phyloP scores from a whole-genome alignment of 2,888 invertebrate genomes.

The Platycheirus rosarum region DNA sequence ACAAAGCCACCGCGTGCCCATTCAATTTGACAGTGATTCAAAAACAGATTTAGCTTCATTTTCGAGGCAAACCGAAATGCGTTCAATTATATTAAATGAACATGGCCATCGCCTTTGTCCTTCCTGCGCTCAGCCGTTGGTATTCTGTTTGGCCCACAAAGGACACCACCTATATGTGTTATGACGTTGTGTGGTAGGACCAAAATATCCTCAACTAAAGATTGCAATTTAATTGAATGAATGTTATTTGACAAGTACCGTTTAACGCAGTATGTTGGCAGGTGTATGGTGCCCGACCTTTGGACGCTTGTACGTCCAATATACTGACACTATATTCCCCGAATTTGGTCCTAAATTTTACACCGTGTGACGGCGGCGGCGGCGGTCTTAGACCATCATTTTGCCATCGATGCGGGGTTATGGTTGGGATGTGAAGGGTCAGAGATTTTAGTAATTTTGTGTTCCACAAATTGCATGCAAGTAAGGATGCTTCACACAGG shows the following conservation, averaged over 20 bases:
- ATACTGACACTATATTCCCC: no score
- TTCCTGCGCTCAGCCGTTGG: not conserved
- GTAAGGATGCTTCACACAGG: no score
- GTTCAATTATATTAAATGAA: slow-evolving; percentile 70
- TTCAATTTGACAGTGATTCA: slow-evolving; percentile 73
- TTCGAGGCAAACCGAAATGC: slow-evolving; percentile 70
- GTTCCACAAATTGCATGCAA: no score
- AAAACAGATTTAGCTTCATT: slow-evolving; percentile 72
- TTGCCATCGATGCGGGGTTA: not conserved
- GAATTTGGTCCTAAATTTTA: not conserved
- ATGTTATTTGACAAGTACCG: slow-evolving; percentile 71
- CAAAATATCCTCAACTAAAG: slow-evolving; percentile 53
- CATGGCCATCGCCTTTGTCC: slow-evolving; percentile 2
- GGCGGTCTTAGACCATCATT: no score
- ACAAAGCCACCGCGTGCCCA: slow-evolving; percentile 63
- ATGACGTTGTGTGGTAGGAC: no score
- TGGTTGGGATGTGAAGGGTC: not conserved
- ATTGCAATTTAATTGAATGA: slow-evolving; percentile 73
- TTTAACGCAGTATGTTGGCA: slow-evolving; percentile 24
- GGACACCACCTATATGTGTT: no score
- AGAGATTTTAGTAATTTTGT: slow-evolving; percentile 37
- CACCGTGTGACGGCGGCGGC: not conserved
- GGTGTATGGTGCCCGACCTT: not conserved
- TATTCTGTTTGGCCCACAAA: not conserved
- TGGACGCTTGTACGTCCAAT: no score